phyloP scores from a whole-genome alignment of 2,888 invertebrate genomes.

The Harpalus rufipes region DNA sequence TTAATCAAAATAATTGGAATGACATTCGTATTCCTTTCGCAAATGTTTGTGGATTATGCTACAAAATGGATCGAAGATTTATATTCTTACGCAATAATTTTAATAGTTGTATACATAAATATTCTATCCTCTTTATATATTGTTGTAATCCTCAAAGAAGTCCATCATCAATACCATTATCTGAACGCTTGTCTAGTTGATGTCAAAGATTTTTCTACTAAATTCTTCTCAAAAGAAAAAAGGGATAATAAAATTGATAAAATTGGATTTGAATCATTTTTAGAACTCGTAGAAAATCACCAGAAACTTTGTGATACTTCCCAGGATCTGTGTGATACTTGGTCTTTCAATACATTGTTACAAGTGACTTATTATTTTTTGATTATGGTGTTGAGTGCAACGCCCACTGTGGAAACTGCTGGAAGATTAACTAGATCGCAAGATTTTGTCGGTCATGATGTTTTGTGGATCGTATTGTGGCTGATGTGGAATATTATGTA shows the following conservation, averaged over 20 bases:
- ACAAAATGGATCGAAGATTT: slow-evolving; percentile 5
- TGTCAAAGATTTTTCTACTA: slow-evolving; percentile 27
- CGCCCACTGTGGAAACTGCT: neutral
- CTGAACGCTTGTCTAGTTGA: slow-evolving; percentile 3
- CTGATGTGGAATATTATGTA: neutral
- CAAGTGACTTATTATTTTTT: slow-evolving; percentile 45
- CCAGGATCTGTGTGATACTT: neutral
- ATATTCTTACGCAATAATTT: neutral
- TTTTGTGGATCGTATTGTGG: slow-evolving; percentile 10
- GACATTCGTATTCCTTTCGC: neutral
- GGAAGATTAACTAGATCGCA: neutral
- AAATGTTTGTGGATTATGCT: neutral
- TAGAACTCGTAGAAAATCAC: slow-evolving; percentile 4
- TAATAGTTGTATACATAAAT: neutral
- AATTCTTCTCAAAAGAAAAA: neutral
- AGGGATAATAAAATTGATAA: neutral
- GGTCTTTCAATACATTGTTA: slow-evolving; percentile 19
- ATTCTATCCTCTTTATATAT: neutral
- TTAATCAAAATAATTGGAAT: neutral
- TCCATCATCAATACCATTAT: slow-evolving; percentile 1
- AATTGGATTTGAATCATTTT: neutral
- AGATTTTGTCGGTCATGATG: neutral
- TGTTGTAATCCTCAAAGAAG: neutral
- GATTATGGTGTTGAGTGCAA: slow-evolving; percentile 15
- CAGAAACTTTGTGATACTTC: neutral